These are phyloP conservation scores for Magallana ariakensis DNA, from an alignment of 1,140 invertebrate species.

Conservation along the genomic window DNA sequence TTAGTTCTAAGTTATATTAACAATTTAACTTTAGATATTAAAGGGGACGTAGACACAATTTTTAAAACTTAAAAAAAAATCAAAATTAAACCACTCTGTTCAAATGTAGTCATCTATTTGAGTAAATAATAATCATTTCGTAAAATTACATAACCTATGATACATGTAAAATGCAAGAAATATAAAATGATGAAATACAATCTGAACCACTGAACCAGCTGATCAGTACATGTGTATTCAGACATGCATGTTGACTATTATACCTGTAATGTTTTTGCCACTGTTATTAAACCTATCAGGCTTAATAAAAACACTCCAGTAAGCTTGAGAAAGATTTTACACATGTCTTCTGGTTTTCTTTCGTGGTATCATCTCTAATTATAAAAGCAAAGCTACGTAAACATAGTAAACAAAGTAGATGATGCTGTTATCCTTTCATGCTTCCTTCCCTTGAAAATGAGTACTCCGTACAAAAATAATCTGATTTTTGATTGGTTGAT, in stretches of 20 bases:
- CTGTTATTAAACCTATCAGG: slow-evolving; percentile 15
- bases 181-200: slow-evolving; percentile 20
- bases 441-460: slow-evolving; percentile 16
- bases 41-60: no score
- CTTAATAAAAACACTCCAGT: slow-evolving; percentile 4
- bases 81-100: no score
- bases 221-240: not conserved
- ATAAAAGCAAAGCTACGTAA: not conserved
- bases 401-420: slow-evolving; percentile 6
- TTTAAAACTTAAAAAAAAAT: no score
- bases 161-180: no score
- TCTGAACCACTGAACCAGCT: slow-evolving; percentile 2
- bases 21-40: no score
- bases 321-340: not conserved
- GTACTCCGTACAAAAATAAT: not conserved
- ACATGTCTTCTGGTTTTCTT: slow-evolving; percentile 1
- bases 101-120: no score
- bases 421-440: not conserved
- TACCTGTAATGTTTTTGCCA: slow-evolving; percentile 7
- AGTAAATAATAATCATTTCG: no score
- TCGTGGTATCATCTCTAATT: not conserved
- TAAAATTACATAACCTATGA: no score
- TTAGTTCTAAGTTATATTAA: no score
- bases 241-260: not conserved
- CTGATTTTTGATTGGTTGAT: not conserved